Evolutionary conservation across 2,888 invertebrate genomes (phyloP), one percentile per base, ranked within the genome.

Genomic region (Cantharis flavilabris): DNA sequence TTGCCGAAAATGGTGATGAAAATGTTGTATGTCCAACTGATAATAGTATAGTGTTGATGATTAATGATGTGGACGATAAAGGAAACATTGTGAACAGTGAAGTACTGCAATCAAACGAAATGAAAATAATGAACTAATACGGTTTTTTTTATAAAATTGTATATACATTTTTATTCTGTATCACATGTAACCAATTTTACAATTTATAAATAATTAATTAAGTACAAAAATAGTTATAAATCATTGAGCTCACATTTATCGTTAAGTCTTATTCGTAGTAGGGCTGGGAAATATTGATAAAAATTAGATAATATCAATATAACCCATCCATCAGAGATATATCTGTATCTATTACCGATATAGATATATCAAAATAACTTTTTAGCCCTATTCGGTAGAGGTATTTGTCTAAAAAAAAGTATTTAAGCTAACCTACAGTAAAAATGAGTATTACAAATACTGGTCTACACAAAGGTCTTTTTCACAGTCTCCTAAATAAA

Each of bases 51-150:
- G 89, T 93, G 79, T 92, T 94, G 78, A 91, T 91, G 0, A 92
- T 93, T 85, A 92, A 92, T 76, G 93, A 94, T 84, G 89, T 93
- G 0, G 94, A 94, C 82, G 91, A 91, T 14, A 86, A 90, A 65
- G 94, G 94, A 0, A 93, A 93, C 84, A 89, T 94, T 81, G 89
- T 94, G 23, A 90, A 90, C 75, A 90, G 90, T 0, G 89, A 92
- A 84, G 87, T 91, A 11, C 89, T 93, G 10, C 89, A 92, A 79
- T 90, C 91, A 2, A 90, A 90, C 80, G 89, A 90, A 84, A 88
- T 86, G 77, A 77, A 79, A 30, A 63, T 79, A 67, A 64, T 79
- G 70, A 73, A 64, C 62, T 72, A 69, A 28, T 16, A 30, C 18
- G 72, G 65, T 33, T 33, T 62, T 16, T n/a, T 20, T 20, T 33